A percentile compares a stretch with the other conserved stretches of the same genome.
These are phyloP conservation scores for Tichodroma muraria DNA, from an alignment of 2,113 vertebrate species.

Conservation along the genomic window DNA sequence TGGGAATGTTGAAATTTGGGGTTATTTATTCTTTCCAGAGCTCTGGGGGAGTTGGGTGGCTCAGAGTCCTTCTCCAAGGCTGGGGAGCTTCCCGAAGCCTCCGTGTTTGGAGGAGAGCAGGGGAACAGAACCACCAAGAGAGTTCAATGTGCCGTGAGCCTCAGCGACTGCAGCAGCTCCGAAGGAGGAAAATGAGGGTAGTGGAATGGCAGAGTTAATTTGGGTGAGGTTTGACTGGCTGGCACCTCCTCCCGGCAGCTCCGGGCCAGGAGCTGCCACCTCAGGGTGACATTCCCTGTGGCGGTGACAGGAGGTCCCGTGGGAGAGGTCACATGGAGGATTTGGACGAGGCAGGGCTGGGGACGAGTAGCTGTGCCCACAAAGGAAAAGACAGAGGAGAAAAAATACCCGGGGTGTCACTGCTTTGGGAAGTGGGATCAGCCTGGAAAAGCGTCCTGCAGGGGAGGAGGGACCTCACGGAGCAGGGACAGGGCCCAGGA, in stretches of 20 bases:
- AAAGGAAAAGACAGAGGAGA: background rate
- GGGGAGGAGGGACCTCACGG: background rate
- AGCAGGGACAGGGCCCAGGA: background rate
- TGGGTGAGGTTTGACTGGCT: background rate
- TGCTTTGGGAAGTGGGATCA: background rate
- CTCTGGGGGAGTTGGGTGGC: background rate
- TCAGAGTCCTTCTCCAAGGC: background rate
- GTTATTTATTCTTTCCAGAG: background rate
- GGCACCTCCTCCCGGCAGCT: background rate
- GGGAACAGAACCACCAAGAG: background rate
- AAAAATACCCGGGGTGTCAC: fast-evolving
- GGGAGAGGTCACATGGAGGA: background rate
- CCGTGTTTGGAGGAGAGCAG: background rate
- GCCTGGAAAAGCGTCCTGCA: background rate
- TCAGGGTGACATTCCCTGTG: background rate
- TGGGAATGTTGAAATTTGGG: background rate
- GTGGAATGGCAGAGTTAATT: background rate
- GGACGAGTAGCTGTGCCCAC: background rate
- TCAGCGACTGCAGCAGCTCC: background rate
- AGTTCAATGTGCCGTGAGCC: background rate
- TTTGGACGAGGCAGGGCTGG: fast-evolving
- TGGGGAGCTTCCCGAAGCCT: background rate
- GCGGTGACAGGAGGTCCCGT: background rate
- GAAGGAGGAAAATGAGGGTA: background rate
- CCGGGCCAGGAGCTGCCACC: background rate